Base-by-base conservation (phyloP, 2,797 vertebrate species). In the Cirrhinus mrigala region DNA sequence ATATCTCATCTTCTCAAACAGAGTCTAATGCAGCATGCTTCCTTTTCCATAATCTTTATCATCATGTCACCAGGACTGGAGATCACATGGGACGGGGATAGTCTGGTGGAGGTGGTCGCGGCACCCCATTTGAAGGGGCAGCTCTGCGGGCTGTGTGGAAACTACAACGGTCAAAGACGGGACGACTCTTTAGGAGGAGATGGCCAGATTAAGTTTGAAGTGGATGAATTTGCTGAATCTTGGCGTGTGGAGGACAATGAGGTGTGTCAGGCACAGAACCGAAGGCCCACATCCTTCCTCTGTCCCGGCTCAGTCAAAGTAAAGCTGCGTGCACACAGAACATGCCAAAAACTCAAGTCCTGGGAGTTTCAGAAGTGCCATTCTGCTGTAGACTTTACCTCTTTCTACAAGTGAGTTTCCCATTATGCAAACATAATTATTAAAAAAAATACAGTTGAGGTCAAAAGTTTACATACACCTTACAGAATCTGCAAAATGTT, bases 71-170 rank as follows among this genome's bases (percentile, higher is more conserved):
- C 87, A 99, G 98, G 98, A 82, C 92, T 99, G 92, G 98, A 98
- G 95, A 98, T 99, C 93, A 98, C 98, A 0, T 99, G 98, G 98
- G 98, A 99, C 69, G 98, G 98, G 37, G 98, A 99, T 95, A 99
- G 98, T 91, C 98, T 99, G 88, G 98, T 99, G 54, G 98, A 99
- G 93, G 97, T 99, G 6, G 97, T 96, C 81, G 98, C 98, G 0
- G 97, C 97, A 0, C 97, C 98, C 0, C 96, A 98, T 84, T 95
- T 99, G 84, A 97, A 97, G 3, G 97, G 97, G 71, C 97, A 94
- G 68, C 97, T 99, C 68, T 99, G 98, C 27, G 98, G 98, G 54
- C 95, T 99, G 1, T 99, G 98, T 62, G 98, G 98, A 62, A 99
- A 99, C 94, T 99, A 99, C 92, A 99, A 99, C 0, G 97, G 98